Evolutionary conservation across 2,113 vertebrate genomes (phyloP), one percentile per base, ranked within the genome.

Genomic region (Poecile atricapillus): DNA sequence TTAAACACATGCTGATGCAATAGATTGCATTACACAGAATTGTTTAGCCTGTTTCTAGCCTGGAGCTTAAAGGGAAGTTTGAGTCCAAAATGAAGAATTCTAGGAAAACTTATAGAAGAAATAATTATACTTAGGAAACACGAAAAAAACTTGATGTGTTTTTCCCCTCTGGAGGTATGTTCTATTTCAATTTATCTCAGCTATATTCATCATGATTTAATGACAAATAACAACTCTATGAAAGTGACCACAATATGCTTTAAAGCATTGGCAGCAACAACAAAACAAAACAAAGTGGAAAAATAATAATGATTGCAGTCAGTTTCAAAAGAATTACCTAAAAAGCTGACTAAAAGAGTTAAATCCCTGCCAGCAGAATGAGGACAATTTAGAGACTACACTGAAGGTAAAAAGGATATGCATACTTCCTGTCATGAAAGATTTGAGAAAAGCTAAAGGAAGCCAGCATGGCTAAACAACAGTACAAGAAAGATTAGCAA

Each of bases 371-470:
- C 53, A 93, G 58, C 15, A 82, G 25, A 43, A 73, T 24, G 22
- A 91, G 30, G n/a, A 56, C 41, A 76, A 10, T 37, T 90, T 79
- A 87, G 70, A 89, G 52, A 89, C 65, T 87, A 52, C 13, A 56
- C 7, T 31, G 20, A 85, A 94, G 85, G 58, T 95, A 87, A 81
- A 95, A 95, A 87, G 78, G 81, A 93, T 94, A 79, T 91, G 70
- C 53, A 94, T 83, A 23, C 44, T 94, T 90, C 87, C 94, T 76
- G 85, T 73, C 95, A 93, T 85, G 46, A 83, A 90, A 94, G 70
- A 73, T 41, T 76, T 88, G 85, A 88, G 82, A 90, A 93, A 90
- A 85, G 71, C 70, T 80, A 94, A 94, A 95, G 92, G 92, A 97
- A 97, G 63, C 58, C 82, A 93, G 49, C 8, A 30, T 49, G 41